phyloP scores from a whole-genome alignment of 2,797 vertebrate genomes.

The Esox masquinongy region DNA sequence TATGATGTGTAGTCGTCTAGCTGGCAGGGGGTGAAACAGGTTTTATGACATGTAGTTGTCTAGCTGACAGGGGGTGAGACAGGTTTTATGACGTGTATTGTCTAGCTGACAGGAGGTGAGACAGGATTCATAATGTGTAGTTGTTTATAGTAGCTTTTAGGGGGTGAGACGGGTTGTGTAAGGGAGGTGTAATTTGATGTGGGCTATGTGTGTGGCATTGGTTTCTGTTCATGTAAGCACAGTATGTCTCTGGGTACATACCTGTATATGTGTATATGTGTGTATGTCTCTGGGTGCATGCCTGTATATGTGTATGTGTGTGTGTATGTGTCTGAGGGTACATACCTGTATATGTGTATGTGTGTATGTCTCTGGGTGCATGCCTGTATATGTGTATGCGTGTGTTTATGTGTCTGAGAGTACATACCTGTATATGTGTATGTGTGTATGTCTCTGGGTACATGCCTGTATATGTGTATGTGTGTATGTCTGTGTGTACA shows the following conservation, averaged over 20 bases:
- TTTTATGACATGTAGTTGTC: too few species aligned
- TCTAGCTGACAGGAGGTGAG: background rate
- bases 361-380: too few species aligned
- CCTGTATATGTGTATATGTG: slow-evolving; percentile 32
- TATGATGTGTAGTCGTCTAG: too few species aligned
- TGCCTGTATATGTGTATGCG: background rate
- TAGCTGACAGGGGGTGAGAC: too few species aligned
- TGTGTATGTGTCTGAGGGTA: too few species aligned
- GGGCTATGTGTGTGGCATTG: slow-evolving; percentile 51
- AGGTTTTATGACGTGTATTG: background rate
- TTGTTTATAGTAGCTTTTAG: slow-evolving; percentile 14
- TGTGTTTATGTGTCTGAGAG: slow-evolving; percentile 11
- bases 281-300: too few species aligned
- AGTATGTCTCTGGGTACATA: too few species aligned
- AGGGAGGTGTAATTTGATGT: slow-evolving; percentile 51
- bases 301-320: too few species aligned
- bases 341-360: background rate
- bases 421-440: too few species aligned
- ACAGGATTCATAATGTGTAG: background rate
- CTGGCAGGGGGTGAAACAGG: too few species aligned
- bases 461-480: too few species aligned
- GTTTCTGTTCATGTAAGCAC: too few species aligned
- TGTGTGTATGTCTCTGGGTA: slow-evolving; percentile 11
- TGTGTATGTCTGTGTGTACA: background rate
- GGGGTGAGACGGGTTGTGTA: slow-evolving; percentile 51